Base-by-base conservation (phyloP, 2,888 invertebrate genomes). In the Chalcosyrphus nemorum region DNA sequence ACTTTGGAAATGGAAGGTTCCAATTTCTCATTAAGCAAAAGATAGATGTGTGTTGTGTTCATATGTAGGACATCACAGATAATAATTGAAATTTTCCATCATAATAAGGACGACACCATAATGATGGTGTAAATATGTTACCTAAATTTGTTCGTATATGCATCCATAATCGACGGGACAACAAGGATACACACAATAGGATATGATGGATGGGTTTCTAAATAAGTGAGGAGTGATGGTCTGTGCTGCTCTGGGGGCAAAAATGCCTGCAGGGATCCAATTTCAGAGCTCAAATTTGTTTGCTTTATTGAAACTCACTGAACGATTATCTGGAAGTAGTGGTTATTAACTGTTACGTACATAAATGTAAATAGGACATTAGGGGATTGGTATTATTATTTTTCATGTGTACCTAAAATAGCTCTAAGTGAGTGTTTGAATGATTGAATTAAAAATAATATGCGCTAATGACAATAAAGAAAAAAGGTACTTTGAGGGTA, bases 51-150 rank as follows among this genome's bases (percentile, higher is more conserved):
- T 45, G 47, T 41, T n/a, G 11, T 9, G 27, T 24, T 52, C 45
- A 59, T 66, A 81, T 81, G 65, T 81, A 66, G 81, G 71, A 59
- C 81, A 81, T 81, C 81, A 81, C 71, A 81, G 45, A 75, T 59
- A 74, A 74, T 74, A 80, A 74, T 52, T 66, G 72, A 72, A 72
- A 80, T 65, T 80, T 72, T 59, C 72, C 65, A 57, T 65, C 57
- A 59, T 81, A 76, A 81, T 70, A 81, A 81, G 57, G 76, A 71
- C 65, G 76, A 76, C 81, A 71, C 52, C 45, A 52, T 77, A 66
- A 81, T 71, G 77, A 77, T 77, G 81, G 77, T 71, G 77, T 71
- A 81, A 81, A 81, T 81, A 71, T 76, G 81, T 70, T 81, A 70
- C 76, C 72, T 56, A 74, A 68, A 81, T 81, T 72, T 74, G 80